These are phyloP conservation scores for Dorcus hopei DNA, from an alignment of 2,888 invertebrate genomes.

Conservation along the genomic window DNA sequence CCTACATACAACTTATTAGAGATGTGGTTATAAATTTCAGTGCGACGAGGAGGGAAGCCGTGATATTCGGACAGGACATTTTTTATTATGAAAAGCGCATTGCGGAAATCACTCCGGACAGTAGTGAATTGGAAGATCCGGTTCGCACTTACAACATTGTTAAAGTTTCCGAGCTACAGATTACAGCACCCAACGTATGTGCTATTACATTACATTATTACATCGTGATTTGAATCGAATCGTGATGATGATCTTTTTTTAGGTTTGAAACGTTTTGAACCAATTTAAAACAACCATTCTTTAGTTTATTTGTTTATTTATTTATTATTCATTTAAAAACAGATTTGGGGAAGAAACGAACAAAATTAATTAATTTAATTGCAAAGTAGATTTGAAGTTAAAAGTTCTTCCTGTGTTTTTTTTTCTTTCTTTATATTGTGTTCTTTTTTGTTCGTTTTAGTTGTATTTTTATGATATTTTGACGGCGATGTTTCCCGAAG, in stretches of 20 bases:
- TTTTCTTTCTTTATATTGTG: too few species aligned
- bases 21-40: constrained; percentile 52
- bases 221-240: not conserved
- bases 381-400: too few species aligned
- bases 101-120: constrained; percentile 52
- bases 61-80: constrained; percentile 52
- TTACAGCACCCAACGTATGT: constrained; percentile 46
- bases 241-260: not conserved
- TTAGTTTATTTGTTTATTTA: too few species aligned
- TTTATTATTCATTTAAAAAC: too few species aligned
- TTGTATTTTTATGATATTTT: constrained; percentile 50
- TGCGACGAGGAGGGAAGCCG: constrained; percentile 49
- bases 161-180: constrained; percentile 47
- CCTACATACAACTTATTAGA: constrained; percentile 53
- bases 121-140: constrained; percentile 41
- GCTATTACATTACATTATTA: not conserved
- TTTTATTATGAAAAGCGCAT: constrained; percentile 56
- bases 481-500: constrained; percentile 51
- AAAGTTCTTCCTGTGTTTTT: constrained; percentile 6
- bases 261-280: not conserved
- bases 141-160: constrained; percentile 44
- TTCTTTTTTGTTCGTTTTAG: constrained; percentile 29
- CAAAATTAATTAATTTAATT: too few species aligned
- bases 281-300: too few species aligned
- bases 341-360: too few species aligned